phyloP scores from a whole-genome alignment of 2,113 vertebrate genomes.

The Ciconia boyciana region DNA sequence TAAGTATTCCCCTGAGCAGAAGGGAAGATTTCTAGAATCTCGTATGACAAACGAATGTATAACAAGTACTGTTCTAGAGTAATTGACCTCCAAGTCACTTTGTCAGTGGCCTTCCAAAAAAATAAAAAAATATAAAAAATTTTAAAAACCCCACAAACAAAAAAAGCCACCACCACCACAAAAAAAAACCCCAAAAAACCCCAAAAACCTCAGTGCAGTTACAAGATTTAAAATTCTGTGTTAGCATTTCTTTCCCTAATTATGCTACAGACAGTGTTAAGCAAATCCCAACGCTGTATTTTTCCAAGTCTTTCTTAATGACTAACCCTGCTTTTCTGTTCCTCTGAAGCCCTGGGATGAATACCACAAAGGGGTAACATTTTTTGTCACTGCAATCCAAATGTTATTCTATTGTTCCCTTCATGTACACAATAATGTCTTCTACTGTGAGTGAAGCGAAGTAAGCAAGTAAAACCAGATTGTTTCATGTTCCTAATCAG shows the following conservation, averaged over 20 bases:
- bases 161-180: background rate
- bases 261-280: background rate
- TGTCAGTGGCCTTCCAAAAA: background rate
- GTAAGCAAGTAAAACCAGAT: background rate
- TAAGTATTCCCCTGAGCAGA: background rate
- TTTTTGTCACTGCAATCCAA: background rate
- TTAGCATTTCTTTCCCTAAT: background rate
- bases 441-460: background rate
- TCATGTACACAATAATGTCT: background rate
- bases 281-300: background rate
- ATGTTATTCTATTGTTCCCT: background rate
- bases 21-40: background rate
- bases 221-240: background rate
- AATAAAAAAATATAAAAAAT: background rate
- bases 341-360: background rate
- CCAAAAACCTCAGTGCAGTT: background rate
- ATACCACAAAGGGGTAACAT: background rate
- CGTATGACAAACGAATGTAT: accelerated
- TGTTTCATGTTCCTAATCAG: background rate
- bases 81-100: background rate
- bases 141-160: too few species aligned
- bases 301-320: background rate
- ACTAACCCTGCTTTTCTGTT: background rate
- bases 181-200: too few species aligned
- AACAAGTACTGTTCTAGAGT: background rate